Evolutionary conservation across 2,113 vertebrate species (phyloP).

Genomic region (Carassius auratus): DNA sequence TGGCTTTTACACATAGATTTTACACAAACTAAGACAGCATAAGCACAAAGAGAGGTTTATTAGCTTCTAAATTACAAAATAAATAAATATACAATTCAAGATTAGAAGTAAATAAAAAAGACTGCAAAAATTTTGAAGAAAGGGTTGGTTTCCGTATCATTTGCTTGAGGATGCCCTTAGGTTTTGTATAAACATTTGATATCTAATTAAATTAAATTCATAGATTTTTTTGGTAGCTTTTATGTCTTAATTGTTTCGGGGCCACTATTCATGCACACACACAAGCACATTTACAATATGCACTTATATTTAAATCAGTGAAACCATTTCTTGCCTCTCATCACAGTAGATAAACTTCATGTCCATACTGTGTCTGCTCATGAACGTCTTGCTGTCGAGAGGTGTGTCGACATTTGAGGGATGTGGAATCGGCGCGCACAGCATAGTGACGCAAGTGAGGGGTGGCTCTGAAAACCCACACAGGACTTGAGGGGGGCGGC

Average conservation of each 20-base stretch:
- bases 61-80: too few relatives aligned
- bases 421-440: constrained; percentile 92
- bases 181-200: not conserved
- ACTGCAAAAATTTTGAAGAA: too few relatives aligned
- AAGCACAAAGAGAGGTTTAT: too few relatives aligned
- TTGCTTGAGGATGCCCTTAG: not conserved
- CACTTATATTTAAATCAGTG: not conserved
- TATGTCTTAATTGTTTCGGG: not conserved
- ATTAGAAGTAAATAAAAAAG: too few relatives aligned
- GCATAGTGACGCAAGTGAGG: constrained; percentile 86
- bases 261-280: not conserved
- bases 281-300: not conserved
- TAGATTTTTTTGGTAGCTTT: not conserved
- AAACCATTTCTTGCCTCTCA: constrained; percentile 78
- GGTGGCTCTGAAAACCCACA: constrained; percentile 82
- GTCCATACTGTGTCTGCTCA: constrained; percentile 97
- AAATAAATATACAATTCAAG: too few relatives aligned
- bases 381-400: constrained; percentile 90
- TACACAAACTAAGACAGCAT: too few relatives aligned
- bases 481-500: constrained; percentile 72
- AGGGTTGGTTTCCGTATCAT: not conserved
- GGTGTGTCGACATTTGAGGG: constrained; percentile 88
- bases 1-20: too few relatives aligned
- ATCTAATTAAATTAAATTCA: too few relatives aligned
- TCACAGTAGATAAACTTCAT: constrained; percentile 97